A percentile compares a stretch with the other conserved stretches of the same genome.
Evolutionary conservation across 1,140 invertebrate genomes (phyloP).

Genomic region (Adelges cooleyi): DNA sequence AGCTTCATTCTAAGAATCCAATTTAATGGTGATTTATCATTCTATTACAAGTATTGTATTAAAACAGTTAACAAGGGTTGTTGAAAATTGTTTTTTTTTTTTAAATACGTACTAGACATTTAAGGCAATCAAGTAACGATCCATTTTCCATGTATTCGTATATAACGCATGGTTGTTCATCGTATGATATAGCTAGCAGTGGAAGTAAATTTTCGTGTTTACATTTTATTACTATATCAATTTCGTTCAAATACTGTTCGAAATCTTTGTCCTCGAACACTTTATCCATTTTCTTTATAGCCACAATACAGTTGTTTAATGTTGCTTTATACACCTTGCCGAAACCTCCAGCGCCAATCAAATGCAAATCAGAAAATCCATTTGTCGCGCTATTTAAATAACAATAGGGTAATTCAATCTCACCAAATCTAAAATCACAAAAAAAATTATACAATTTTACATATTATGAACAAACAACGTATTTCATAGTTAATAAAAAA

Average conservation of each 20-base stretch:
- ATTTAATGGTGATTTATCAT: slow-evolving; percentile 37
- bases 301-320: slow-evolving; percentile 19
- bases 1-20: slow-evolving; percentile 47
- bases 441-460: no score
- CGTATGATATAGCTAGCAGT: slow-evolving; percentile 51
- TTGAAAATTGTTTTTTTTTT: neutral
- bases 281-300: slow-evolving; percentile 29
- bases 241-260: slow-evolving; percentile 30
- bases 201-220: slow-evolving; percentile 47
- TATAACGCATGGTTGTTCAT: slow-evolving; percentile 52
- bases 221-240: slow-evolving; percentile 22
- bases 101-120: slow-evolving; percentile 36
- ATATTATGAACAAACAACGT: no score
- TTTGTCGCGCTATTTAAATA: slow-evolving; percentile 21
- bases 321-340: slow-evolving; percentile 28
- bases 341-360: slow-evolving; percentile 29
- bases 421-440: neutral
- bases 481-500: no score
- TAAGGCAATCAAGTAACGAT: slow-evolving; percentile 50
- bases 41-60: slow-evolving; percentile 26
- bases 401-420: slow-evolving; percentile 20
- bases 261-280: slow-evolving; percentile 13
- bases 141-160: slow-evolving; percentile 58
- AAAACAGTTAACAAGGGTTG: neutral
- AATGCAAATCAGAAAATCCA: slow-evolving; percentile 23